Evolutionary conservation across 2,888 invertebrate genomes (phyloP), one percentile per base, ranked within the genome.

Genomic region (Agriopis leucophaearia): DNA sequence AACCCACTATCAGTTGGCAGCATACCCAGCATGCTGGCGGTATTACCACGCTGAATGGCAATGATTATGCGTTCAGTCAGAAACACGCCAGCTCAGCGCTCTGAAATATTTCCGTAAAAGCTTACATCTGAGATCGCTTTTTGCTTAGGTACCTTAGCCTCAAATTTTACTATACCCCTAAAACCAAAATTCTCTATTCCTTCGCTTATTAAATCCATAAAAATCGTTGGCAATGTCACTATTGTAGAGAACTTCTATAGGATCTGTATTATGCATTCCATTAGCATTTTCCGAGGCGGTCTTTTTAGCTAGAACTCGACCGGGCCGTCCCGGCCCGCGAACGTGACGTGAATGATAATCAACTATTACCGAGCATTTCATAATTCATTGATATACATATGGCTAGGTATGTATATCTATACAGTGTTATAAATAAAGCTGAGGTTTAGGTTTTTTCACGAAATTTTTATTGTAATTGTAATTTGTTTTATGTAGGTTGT

Each of bases 331-430:
- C 38, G 36, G 58, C 18, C 51, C 47, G 51, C 50, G 68, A 64
- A 74, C 80, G 83, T 80, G 82, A 75, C 66, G 16, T 47, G 83
- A 82, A 79, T 82, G 50, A 18, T 76, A 81, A 82, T 78, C 66
- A 72, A 69, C 72, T 73, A 57, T 74, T 69, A 66, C 74, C 62
- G 4, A 66, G 64, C 59, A 72, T 73, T 72, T 74, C 76, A 75
- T 78, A 77, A 79, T 79, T 80, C 73, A 79, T 79, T 75, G 79
- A 78, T 82, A 78, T 79, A 27, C 27, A 27, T 27, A 27, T 27
- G 27, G 27, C 27, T 27, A 27, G 27, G 75, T 77, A 62, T 61
- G 8, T 57, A 45, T 57, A 36, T 4, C 4, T 42, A 35, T 10
- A 35, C 8, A 45, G 15, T 35, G 45, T 13, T 57, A 9, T 59